Evolutionary conservation across 2,113 vertebrate genomes (phyloP).

Genomic region (Anhinga rufa): DNA sequence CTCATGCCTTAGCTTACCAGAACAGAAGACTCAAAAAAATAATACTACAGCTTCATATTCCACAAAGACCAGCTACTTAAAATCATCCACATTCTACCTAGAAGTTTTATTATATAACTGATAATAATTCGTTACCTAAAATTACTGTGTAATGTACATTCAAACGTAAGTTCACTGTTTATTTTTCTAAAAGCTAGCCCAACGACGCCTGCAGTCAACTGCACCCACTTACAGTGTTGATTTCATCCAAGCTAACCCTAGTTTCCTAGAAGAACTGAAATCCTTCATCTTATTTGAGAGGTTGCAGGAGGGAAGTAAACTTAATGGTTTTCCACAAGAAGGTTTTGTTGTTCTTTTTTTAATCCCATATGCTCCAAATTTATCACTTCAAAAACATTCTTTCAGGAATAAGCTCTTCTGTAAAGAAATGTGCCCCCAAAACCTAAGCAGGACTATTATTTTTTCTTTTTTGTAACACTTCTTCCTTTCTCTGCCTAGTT

Average conservation of each 20-base stretch:
- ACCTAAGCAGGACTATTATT: neutral
- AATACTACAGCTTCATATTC: neutral
- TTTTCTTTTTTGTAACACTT: neutral
- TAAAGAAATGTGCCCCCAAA: neutral
- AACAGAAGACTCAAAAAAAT: neutral
- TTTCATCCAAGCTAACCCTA: neutral
- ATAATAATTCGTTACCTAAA: neutral
- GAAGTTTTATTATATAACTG: neutral
- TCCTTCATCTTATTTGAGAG: neutral
- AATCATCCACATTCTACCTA: neutral
- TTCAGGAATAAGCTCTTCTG: neutral
- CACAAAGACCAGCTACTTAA: neutral
- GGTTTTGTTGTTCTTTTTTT: neutral
- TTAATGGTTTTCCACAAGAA: neutral
- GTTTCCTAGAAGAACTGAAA: neutral
- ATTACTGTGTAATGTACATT: neutral
- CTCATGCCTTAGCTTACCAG: neutral
- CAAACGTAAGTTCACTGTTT: neutral
- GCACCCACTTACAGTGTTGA: neutral
- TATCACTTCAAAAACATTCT: neutral
- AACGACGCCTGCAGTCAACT: neutral
- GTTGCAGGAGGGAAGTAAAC: neutral
- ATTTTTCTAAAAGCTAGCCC: neutral
- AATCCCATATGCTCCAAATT: neutral
- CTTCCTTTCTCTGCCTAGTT: neutral